These are phyloP conservation scores for Cyclophora punctaria DNA, from an alignment of 2,888 invertebrate species.

Conservation along the genomic window DNA sequence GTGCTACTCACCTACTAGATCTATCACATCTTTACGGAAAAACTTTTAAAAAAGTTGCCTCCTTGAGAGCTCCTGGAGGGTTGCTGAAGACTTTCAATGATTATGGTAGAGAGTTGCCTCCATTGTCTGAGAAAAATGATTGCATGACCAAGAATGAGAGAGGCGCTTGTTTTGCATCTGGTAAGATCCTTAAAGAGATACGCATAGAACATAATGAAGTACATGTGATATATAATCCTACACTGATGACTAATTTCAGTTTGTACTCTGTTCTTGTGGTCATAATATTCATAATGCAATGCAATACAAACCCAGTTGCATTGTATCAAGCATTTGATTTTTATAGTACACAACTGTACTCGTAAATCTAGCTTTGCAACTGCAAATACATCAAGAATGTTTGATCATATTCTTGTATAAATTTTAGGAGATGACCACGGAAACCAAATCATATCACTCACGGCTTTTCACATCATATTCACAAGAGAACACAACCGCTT, in stretches of 20 bases:
- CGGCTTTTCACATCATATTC: slow-evolving; percentile 82
- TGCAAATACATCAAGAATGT: neutral
- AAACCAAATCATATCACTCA: slow-evolving; percentile 85
- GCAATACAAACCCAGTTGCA: no score
- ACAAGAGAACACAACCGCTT: slow-evolving; percentile 88
- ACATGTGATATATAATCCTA: no score
- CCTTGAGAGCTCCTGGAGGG: slow-evolving; percentile 77
- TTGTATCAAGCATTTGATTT: no score
- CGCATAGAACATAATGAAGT: no score
- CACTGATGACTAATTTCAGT: no score
- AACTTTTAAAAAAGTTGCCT: slow-evolving; percentile 68
- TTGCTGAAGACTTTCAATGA: slow-evolving; percentile 78
- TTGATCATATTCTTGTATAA: neutral
- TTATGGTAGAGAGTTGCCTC: slow-evolving; percentile 79
- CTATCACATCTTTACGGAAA: slow-evolving; percentile 85
- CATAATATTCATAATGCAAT: no score
- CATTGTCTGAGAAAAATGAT: slow-evolving; percentile 77
- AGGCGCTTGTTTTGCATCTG: slow-evolving; percentile 81
- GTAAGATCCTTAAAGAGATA: slow-evolving; percentile 34
- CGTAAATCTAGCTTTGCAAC: no score
- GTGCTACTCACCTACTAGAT: slow-evolving; percentile 83
- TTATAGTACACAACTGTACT: no score
- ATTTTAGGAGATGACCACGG: slow-evolving; percentile 82
- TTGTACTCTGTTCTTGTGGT: no score
- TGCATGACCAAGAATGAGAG: slow-evolving; percentile 77